Evolutionary conservation across 2,113 vertebrate species (phyloP), one percentile per base, ranked within the genome.

Genomic region (Sylvietta virens): DNA sequence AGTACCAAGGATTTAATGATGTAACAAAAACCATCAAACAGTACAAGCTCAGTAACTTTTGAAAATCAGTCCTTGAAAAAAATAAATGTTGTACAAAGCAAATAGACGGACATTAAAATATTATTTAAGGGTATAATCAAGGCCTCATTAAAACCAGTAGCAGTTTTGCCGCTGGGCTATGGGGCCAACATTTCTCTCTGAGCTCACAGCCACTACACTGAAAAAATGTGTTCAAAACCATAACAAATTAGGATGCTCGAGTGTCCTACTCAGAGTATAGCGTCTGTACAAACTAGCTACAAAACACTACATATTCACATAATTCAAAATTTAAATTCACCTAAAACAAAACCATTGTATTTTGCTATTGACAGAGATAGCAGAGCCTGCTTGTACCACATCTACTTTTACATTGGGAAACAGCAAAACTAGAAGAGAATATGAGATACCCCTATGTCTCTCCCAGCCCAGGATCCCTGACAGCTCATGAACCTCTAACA

Each of bases 31-130:
- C 1, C 23, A 66, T 27, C 17, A 56, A 73, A 84, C 5, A 33
- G 11, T 7, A 50, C 5, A 20, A 7, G 15, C 12, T 40, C 1
- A 0, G 13, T 15, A 66, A 42, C 12, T 45, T 62, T 3, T 35
- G 13, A 74, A 85, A 81, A 62, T 23, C 26, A 67, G 14, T 26
- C 51, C 26, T 30, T 33, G n/a, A 44, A 45, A 71, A 58, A 72
- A 56, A 40, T 6, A 44, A 37, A 33, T 7, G 20, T 10, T 47
- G 11, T 8, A 82, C 16, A 85, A 88, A 80, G 66, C 30, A 90
- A 60, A 47, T 21, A 39, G 35, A 44, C 10, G 69, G 10, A 28
- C 19, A 21, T 3, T 47, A 31, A 42, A 78, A 15, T 53, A 72
- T 48, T 57, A 82, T 27, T 88, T 71, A 65, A 65, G 48, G 28